A percentile compares a stretch with the other conserved stretches of the same genome.
phyloP scores from a whole-genome alignment of 2,888 invertebrate genomes.

The Tiliacea aurago region DNA sequence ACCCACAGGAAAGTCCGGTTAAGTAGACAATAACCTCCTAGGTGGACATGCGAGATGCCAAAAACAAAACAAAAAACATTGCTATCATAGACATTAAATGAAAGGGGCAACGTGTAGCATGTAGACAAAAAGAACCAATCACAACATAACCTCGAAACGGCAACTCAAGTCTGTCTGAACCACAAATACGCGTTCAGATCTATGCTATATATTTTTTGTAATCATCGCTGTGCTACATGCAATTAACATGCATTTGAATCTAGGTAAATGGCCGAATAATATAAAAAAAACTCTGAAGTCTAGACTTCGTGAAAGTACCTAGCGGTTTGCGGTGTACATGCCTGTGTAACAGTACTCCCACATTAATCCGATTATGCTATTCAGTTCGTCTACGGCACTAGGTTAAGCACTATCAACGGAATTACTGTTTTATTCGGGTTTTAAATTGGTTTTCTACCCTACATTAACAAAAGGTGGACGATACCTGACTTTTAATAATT shows the following conservation, averaged over 20 bases:
- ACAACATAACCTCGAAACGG: not conserved
- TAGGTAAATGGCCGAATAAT: not conserved
- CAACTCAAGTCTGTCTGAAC: not conserved
- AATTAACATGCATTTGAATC: conserved; percentile 16
- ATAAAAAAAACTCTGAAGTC: not conserved
- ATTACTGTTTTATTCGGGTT: not conserved
- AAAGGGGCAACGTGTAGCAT: too few relatives aligned
- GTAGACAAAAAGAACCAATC: not conserved
- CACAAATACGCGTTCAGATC: not conserved
- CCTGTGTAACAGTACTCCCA: too few relatives aligned
- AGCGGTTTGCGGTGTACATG: not conserved
- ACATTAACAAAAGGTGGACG: too few relatives aligned
- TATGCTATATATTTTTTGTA: not conserved
- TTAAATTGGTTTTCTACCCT: not conserved
- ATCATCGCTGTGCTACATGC: not conserved
- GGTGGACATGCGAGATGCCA: too few relatives aligned
- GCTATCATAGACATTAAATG: too few relatives aligned
- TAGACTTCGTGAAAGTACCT: conserved; percentile 34
- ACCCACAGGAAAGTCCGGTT: too few relatives aligned
- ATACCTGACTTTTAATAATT: too few relatives aligned
- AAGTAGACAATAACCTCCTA: too few relatives aligned
- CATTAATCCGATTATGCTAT: not conserved
- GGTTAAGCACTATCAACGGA: not conserved
- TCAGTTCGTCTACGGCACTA: not conserved
- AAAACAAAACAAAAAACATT: too few relatives aligned